Percentiles rank a stretch among this genome's conserved stretches.
phyloP scores from a whole-genome alignment of 92 coral and sea anemone species.

The Epizoanthus illoricatus region DNA sequence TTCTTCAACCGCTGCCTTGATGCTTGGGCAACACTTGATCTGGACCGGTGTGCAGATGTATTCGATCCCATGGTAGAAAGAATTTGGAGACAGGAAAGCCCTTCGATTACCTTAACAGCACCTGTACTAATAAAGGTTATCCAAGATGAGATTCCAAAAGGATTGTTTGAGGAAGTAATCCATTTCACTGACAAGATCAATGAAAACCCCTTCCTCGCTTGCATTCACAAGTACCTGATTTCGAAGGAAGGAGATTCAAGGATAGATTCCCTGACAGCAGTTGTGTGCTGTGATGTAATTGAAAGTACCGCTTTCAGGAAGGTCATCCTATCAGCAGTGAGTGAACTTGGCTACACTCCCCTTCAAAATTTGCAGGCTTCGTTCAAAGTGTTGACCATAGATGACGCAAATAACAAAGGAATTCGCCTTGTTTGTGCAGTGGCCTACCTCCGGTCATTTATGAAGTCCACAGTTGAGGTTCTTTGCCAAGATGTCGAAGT shows the following conservation, averaged over 20 bases:
- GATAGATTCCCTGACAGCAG: constrained; percentile 15
- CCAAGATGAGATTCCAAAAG: background rate
- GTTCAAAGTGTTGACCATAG: background rate
- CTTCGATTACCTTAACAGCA: background rate
- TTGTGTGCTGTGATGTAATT: constrained; percentile 20
- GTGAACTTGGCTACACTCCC: background rate
- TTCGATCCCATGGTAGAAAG: background rate
- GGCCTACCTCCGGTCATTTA: constrained; percentile 14
- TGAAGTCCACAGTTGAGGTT: background rate
- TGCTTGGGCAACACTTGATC: constrained; percentile 20
- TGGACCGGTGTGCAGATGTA: background rate
- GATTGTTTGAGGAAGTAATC: background rate
- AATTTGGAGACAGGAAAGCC: background rate
- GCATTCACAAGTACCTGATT: constrained; percentile 1
- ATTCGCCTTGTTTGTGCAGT: constrained; percentile 13
- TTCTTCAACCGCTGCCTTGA: constrained; percentile 19
- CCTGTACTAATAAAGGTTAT: background rate
- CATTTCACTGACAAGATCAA: background rate
- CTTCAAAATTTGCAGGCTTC: constrained; percentile 13
- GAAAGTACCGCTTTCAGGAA: background rate
- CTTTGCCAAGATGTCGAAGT: background rate
- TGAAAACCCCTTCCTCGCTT: background rate
- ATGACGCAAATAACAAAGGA: constrained; percentile 11
- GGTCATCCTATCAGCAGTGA: background rate
- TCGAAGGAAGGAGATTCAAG: background rate